These are phyloP conservation scores for Hippopotamus amphibius DNA, from an alignment of 2,113 vertebrate species.

Conservation along the genomic window DNA sequence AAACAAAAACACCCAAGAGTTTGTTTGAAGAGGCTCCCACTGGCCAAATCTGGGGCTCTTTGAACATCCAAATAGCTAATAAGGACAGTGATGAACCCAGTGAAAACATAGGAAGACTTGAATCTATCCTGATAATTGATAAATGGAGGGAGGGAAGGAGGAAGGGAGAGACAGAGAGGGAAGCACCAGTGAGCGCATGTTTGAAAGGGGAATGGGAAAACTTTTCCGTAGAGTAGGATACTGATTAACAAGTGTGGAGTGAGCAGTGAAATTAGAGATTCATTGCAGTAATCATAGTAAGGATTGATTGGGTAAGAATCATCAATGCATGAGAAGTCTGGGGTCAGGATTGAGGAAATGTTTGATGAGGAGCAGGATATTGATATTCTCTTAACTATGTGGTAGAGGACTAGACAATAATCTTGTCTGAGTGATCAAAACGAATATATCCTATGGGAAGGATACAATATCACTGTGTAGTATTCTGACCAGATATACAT, in stretches of 20 bases:
- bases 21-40: neutral
- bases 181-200: neutral
- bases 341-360: no score
- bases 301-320: neutral
- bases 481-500: neutral
- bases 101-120: neutral
- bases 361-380: neutral
- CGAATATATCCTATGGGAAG: neutral
- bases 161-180: neutral
- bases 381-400: neutral
- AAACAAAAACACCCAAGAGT: neutral
- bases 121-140: neutral
- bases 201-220: neutral
- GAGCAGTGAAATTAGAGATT: neutral
- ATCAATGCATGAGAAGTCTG: neutral
- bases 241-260: neutral
- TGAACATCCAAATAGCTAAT: neutral
- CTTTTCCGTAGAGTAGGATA: neutral
- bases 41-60: neutral
- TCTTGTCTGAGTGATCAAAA: slow-evolving; percentile 19
- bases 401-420: neutral
- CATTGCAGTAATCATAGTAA: slow-evolving; percentile 7
- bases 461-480: neutral
- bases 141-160: neutral
- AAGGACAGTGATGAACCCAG: neutral